Conservation (phyloP, 2,888 invertebrate species). For the Leptinotarsa tumamoca region DNA sequence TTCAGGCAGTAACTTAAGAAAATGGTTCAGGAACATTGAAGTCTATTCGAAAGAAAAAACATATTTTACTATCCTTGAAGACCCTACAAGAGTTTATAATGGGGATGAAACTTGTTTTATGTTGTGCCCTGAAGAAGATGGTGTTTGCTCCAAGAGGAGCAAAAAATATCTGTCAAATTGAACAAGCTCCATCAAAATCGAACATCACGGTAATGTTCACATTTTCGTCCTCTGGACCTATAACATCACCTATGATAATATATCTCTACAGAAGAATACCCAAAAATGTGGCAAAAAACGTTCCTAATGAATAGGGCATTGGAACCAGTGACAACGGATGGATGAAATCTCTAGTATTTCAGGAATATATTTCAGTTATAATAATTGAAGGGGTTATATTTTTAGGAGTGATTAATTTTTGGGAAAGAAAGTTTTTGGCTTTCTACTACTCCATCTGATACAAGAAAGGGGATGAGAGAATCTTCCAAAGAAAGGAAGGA, state of each 20-base stretch:
- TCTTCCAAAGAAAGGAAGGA: too few relatives aligned
- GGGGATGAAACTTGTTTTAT: constrained; percentile 59
- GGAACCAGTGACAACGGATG: background rate
- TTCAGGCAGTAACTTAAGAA: constrained; percentile 32
- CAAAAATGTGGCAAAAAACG: background rate
- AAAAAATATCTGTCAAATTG: constrained; percentile 56
- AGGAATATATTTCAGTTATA: background rate
- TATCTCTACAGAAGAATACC: background rate
- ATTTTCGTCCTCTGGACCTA: too few relatives aligned
- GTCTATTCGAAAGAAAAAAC: constrained; percentile 43
- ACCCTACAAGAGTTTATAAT: constrained; percentile 57
- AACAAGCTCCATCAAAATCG: constrained; percentile 53
- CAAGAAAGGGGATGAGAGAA: too few relatives aligned
- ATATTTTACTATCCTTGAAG: constrained; percentile 50
- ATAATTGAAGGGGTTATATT: too few relatives aligned
- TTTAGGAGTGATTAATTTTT: too few relatives aligned
- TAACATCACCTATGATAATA: constrained; percentile 32
- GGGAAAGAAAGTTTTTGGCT: too few relatives aligned
- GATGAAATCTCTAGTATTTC: background rate
- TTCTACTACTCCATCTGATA: too few relatives aligned
- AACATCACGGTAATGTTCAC: constrained; percentile 20
- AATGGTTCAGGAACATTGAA: constrained; percentile 34
- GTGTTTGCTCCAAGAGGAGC: constrained; percentile 47
- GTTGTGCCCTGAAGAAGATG: constrained; percentile 56
- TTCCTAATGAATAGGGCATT: background rate